Conservation (phyloP, 2,888 invertebrate species). For the Sicus ferrugineus region DNA sequence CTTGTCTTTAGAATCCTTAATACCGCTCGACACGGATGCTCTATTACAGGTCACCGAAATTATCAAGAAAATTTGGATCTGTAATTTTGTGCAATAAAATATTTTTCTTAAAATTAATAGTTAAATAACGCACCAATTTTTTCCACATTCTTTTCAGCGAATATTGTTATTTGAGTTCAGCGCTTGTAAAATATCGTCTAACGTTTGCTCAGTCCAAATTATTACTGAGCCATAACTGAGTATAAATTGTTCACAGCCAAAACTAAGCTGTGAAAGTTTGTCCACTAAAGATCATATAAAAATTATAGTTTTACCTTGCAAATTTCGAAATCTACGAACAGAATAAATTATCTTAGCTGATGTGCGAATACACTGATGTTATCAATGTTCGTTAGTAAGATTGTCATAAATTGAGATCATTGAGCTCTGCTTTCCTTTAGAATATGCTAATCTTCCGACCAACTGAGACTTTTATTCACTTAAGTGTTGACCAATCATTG, state of each 20-base stretch:
- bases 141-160: background rate
- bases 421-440: no score
- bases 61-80: constrained; percentile 24
- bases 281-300: no score
- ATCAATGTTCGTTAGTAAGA: constrained; percentile 2
- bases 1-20: background rate
- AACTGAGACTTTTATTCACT: no score
- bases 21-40: background rate
- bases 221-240: no score
- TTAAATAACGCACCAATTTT: background rate
- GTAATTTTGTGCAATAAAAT: background rate
- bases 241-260: no score
- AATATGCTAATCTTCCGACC: no score
- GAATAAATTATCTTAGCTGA: no score
- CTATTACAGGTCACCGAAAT: background rate
- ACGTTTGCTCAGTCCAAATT: background rate
- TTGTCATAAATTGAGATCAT: constrained; percentile 36
- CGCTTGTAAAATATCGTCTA: background rate
- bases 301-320: no score
- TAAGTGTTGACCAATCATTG: no score
- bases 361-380: no score
- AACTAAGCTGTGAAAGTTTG: no score
- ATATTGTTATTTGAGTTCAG: background rate
- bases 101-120: background rate
- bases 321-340: no score